Evolutionary conservation across 1,140 invertebrate genomes (phyloP).

Genomic region (Drosophila novamexicana): DNA sequence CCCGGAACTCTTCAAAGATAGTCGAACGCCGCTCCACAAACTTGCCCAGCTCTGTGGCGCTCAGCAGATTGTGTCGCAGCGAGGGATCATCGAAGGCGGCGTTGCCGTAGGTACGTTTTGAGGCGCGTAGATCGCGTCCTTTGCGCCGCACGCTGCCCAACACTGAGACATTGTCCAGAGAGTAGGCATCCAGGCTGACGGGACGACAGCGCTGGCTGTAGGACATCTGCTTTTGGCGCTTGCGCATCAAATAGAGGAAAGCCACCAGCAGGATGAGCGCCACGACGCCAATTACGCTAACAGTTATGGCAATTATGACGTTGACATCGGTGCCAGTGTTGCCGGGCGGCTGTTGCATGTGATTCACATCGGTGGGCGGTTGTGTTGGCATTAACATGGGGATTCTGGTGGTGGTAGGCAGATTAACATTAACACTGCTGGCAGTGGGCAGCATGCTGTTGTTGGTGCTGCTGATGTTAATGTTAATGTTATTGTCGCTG

Average conservation of each 20-base stretch:
- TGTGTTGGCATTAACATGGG: constrained; percentile 23
- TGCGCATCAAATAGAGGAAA: constrained; percentile 89
- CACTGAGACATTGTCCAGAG: constrained; percentile 94
- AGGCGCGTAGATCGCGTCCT: constrained; percentile 88
- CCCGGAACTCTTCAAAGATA: constrained; percentile 91
- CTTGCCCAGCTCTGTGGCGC: constrained; percentile 87
- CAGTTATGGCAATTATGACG: constrained; percentile 86
- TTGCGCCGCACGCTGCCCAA: constrained; percentile 91
- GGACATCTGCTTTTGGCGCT: constrained; percentile 88
- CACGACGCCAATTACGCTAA: constrained; percentile 85
- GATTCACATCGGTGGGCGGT: constrained; percentile 53
- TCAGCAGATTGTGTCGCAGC: constrained; percentile 74
- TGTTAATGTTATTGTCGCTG: constrained; percentile 15
- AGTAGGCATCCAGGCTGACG: constrained; percentile 94
- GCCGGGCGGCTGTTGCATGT: constrained; percentile 54
- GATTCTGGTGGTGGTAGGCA: not conserved
- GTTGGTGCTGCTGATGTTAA: constrained; percentile 9
- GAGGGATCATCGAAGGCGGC: constrained; percentile 94
- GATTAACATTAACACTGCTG: not conserved
- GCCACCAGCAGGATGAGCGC: constrained; percentile 87
- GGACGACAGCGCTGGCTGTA: constrained; percentile 94
- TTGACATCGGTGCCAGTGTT: constrained; percentile 78
- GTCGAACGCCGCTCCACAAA: constrained; percentile 90
- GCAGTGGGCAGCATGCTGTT: constrained; percentile 35
- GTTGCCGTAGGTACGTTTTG: constrained; percentile 95